Evolutionary conservation across 2,888 invertebrate species (phyloP).

Genomic region (Amphipoea lucens): DNA sequence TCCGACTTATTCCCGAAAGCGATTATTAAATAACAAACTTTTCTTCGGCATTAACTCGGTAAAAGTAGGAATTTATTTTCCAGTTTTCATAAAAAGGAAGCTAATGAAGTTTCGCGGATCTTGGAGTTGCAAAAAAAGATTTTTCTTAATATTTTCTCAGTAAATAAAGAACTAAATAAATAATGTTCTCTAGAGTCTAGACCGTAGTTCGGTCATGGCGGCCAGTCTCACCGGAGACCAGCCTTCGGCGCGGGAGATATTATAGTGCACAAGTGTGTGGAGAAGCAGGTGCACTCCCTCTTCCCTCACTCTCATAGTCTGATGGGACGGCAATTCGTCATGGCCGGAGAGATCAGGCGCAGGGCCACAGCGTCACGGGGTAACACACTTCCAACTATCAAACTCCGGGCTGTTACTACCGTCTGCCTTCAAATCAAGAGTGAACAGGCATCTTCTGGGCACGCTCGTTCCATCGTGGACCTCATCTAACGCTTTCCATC

Average conservation of each 20-base stretch:
- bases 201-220: too few relatives aligned
- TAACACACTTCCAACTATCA: neutral
- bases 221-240: too few relatives aligned
- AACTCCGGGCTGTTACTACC: neutral
- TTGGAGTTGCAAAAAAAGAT: slow-evolving; percentile 1
- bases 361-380: neutral
- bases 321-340: neutral
- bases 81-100: slow-evolving; percentile 40
- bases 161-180: slow-evolving; percentile 5
- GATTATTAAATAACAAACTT: slow-evolving; percentile 61
- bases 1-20: slow-evolving; percentile 31
- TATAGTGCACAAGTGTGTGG: neutral
- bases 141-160: slow-evolving; percentile 11
- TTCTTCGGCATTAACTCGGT: slow-evolving; percentile 27
- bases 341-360: neutral
- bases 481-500: too few relatives aligned
- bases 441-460: too few relatives aligned
- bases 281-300: neutral
- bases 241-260: too few relatives aligned
- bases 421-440: too few relatives aligned
- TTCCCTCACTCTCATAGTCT: neutral
- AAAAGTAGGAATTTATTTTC: slow-evolving; percentile 47
- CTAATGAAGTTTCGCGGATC: slow-evolving; percentile 46
- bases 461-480: too few relatives aligned
- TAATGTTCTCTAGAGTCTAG: too few relatives aligned